These are phyloP conservation scores for Bibio marci DNA, from an alignment of 2,888 invertebrate species.

Conservation along the genomic window DNA sequence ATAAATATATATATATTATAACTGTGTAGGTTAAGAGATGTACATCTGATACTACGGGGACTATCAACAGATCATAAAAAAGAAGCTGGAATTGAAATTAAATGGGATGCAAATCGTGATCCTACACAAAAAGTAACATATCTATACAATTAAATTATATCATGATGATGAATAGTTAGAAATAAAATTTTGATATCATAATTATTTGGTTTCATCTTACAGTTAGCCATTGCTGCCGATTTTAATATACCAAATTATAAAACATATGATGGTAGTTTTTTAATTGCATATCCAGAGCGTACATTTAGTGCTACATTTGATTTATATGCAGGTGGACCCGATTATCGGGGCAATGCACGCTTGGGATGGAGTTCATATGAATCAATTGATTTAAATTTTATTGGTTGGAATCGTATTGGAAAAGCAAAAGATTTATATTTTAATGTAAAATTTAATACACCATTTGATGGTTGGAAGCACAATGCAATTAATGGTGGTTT, in stretches of 20 bases:
- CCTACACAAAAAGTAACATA: constrained; percentile 53
- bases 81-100: constrained; percentile 50
- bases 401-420: constrained; percentile 37
- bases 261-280: constrained; percentile 44
- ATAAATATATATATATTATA: constrained; percentile 1
- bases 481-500: constrained; percentile 35
- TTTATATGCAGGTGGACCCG: constrained; percentile 27
- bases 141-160: background rate
- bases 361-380: constrained; percentile 55
- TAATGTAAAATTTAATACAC: constrained; percentile 34
- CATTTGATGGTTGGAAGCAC: constrained; percentile 38
- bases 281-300: constrained; percentile 59
- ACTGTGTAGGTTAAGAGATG: constrained; percentile 45
- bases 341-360: constrained; percentile 30
- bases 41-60: constrained; percentile 48
- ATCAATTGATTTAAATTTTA: constrained; percentile 40
- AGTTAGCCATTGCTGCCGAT: constrained; percentile 33
- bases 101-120: constrained; percentile 77
- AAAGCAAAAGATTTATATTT: constrained; percentile 28
- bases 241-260: constrained; percentile 40
- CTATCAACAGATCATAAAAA: constrained; percentile 41
- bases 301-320: constrained; percentile 50
- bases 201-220: constrained; percentile 1
- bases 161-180: no score
- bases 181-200: no score